Percentiles rank a stretch among this genome's conserved stretches.
Evolutionary conservation across 2,113 vertebrate species (phyloP).

Genomic region (Erythrolamprus reginae): DNA sequence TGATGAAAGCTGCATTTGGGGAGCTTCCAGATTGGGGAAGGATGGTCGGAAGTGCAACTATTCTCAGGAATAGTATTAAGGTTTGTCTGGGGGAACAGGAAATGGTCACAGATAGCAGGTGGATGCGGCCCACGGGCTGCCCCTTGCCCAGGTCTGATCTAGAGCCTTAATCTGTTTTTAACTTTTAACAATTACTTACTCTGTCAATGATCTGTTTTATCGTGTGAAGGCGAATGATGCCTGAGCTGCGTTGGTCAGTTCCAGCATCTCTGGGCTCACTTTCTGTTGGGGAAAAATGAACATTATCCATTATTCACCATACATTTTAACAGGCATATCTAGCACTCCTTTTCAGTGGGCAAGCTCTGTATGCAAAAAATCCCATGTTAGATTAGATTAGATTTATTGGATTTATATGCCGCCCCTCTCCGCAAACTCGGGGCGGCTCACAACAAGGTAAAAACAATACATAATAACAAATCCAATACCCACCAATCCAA

Average conservation of each 20-base stretch:
- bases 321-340: not conserved
- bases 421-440: too few relatives aligned
- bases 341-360: not conserved
- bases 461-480: too few relatives aligned
- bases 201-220: slow-evolving; percentile 98
- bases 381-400: too few relatives aligned
- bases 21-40: not conserved
- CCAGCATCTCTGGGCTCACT: slow-evolving; percentile 96
- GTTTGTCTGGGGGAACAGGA: not conserved
- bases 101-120: too few relatives aligned
- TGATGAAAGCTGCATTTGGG: not conserved
- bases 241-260: slow-evolving; percentile 91
- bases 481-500: too few relatives aligned
- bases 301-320: not conserved
- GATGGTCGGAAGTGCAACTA: not conserved
- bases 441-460: too few relatives aligned
- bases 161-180: too few relatives aligned
- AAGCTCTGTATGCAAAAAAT: too few relatives aligned
- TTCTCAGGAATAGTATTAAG: not conserved
- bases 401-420: too few relatives aligned
- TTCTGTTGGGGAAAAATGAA: slow-evolving; percentile 68
- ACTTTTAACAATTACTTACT: slow-evolving; percentile 81
- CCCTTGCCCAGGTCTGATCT: too few relatives aligned
- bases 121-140: too few relatives aligned
- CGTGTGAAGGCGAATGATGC: slow-evolving; percentile 97